Evolutionary conservation across 2,888 invertebrate species (phyloP).

Genomic region (Trichogramma evanescens): DNA sequence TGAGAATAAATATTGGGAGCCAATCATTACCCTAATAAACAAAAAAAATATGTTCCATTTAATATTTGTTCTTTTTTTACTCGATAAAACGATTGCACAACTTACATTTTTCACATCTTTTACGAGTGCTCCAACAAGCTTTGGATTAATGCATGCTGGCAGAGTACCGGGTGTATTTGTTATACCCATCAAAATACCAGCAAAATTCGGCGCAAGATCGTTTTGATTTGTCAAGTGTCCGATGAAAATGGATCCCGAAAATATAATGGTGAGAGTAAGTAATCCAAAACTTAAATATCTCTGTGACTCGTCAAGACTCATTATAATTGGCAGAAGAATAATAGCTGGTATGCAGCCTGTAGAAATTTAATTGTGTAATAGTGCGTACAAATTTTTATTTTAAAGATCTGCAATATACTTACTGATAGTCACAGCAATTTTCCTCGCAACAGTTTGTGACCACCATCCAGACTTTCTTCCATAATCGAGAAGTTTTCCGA

Average conservation of each 20-base stretch:
- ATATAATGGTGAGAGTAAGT: slow-evolving; percentile 34
- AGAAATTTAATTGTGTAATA: too few species aligned
- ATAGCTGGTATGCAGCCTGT: slow-evolving; percentile 37
- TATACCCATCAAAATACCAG: slow-evolving; percentile 44
- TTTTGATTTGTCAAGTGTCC: slow-evolving; percentile 43
- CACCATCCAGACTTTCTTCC: slow-evolving; percentile 35
- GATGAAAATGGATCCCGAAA: slow-evolving; percentile 39
- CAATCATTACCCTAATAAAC: too few species aligned
- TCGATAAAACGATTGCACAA: neutral
- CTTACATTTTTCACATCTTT: slow-evolving; percentile 33
- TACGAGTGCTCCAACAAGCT: slow-evolving; percentile 36
- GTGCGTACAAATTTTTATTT: neutral
- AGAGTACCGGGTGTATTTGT: slow-evolving; percentile 44
- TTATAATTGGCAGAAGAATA: slow-evolving; percentile 34
- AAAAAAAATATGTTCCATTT: too few species aligned
- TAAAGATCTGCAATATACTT: slow-evolving; percentile 14
- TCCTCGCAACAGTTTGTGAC: slow-evolving; percentile 39
- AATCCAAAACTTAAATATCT: slow-evolving; percentile 30
- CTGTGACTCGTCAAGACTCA: slow-evolving; percentile 35
- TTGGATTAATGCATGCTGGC: slow-evolving; percentile 40
- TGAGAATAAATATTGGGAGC: too few species aligned
- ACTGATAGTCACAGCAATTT: slow-evolving; percentile 41
- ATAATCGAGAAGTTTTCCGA: slow-evolving; percentile 36
- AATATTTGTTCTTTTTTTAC: too few species aligned
- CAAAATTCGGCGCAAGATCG: slow-evolving; percentile 43